These are phyloP conservation scores for Mallotus villosus DNA, from an alignment of 2,797 vertebrate genomes.

Conservation along the genomic window DNA sequence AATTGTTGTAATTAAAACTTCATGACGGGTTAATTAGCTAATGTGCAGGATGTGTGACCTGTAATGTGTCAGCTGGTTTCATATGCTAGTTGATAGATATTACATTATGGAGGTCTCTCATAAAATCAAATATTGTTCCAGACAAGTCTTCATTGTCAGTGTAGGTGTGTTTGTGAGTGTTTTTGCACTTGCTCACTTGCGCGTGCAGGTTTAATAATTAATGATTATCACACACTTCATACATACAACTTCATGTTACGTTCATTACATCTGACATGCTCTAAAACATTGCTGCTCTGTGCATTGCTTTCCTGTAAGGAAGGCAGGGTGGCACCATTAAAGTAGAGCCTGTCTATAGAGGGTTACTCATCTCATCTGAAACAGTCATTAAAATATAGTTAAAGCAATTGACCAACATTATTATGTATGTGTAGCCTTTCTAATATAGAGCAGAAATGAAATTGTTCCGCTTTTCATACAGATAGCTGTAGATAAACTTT, in stretches of 20 bases:
- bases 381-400: too few species aligned
- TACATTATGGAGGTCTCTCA: too few species aligned
- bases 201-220: conserved; percentile 38
- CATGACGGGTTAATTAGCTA: not conserved
- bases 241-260: not conserved
- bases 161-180: conserved; percentile 1
- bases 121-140: too few species aligned
- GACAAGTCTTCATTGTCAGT: conserved; percentile 4
- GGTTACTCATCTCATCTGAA: too few species aligned
- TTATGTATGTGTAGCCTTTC: too few species aligned
- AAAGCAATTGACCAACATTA: too few species aligned
- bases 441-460: conserved; percentile 41
- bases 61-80: too few species aligned
- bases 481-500: conserved; percentile 34
- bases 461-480: conserved; percentile 54
- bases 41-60: too few species aligned
- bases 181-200: not conserved
- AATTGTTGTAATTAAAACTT: conserved; percentile 11
- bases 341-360: too few species aligned
- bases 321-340: too few species aligned
- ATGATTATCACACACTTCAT: conserved; percentile 13
- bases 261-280: not conserved
- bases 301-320: too few species aligned
- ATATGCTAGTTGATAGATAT: too few species aligned
- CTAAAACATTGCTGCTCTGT: not conserved